Evolutionary conservation across 2,888 invertebrate species (phyloP), one percentile per base, ranked within the genome.

Genomic region (Perithous albicinctus): DNA sequence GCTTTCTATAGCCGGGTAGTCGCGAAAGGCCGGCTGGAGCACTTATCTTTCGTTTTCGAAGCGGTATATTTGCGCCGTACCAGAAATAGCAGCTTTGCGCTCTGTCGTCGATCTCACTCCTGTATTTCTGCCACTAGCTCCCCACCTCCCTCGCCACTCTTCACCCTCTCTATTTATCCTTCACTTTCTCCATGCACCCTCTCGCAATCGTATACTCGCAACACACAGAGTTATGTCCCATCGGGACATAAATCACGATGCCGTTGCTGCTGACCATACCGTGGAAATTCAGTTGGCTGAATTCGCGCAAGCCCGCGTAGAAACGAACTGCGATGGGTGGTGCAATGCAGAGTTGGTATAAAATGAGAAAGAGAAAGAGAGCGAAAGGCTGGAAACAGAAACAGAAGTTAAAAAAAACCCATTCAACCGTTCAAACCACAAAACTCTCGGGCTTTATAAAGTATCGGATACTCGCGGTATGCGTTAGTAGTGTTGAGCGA

Each of bases 351-450:
- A 64, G 23, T 67, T 46, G 46, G 72, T 67, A 72, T 46, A 73
- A n/a, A n/a, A n/a, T 23, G 38, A 23, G 32, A 41, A 26, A 72
- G 20, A 20, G 15, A 15, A 12, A 64, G 73, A 64, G 29, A 29
- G 29, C 2, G 29, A 29, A 29, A 29, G 51, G 29, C n/a, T 26
- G 23, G 15, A 23, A 54, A 67, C 8, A 23, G 29, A 67, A 46
- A 41, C 54, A 56, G 51, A 38, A 43, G 69, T 38, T n/a, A 29
- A 73, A 73, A 41, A 84, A 87, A 85, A 86, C 86, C 78, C 82
- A 80, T 86, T 78, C 75, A 83, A 66, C 78, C 81, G 80, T 69
- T 78, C 61, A 86, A 84, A 86, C 88, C 86, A 84, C 87, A 80
- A 64, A 84, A 85, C 75, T 85, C 80, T 32, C 56, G 32, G 74